Base-by-base conservation (phyloP, 1,140 invertebrate species). In the Drosophila pruinosa region DNA sequence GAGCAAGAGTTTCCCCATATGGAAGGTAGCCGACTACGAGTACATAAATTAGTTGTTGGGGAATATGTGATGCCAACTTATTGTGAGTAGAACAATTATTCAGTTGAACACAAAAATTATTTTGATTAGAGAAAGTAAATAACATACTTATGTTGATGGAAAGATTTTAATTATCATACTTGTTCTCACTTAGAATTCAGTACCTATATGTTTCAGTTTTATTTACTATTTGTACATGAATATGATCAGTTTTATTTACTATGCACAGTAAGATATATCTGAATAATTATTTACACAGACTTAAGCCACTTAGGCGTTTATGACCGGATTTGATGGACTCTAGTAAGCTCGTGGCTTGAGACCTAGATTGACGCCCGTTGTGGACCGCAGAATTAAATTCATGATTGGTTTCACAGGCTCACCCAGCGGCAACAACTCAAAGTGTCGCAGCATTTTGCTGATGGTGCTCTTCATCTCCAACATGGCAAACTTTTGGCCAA, bases 401-500 rank as follows among this genome's bases (percentile, higher is more conserved):
- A 89, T 50, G 1, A 82, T n/a, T 0, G 71, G 77, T 8, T 75
- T 5, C 0, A 91, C 80, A 4, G 80, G 69, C 7, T 68, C 31
- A 21, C 89, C 89, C 1, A 88, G 31, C 0, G 89, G 76, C 34
- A 90, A 28, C 17, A 92, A 10, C 64, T 92, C 91, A 41, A 79
- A 92, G n/a, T 91, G 81, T 6, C 92, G 71, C 1, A 92, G 15
- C 26, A 92, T 53, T 65, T 92, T 91, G 28, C 89, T 90, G 4
- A 92, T 34, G 0, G 89, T 82, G 43, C 85, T 92, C 90, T 97
- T 97, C 82, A 95, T 92, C 92, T 97, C 96, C 75, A 96, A 89
- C 91, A 95, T 92, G 0, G 96, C 96, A 90, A 97, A 97, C 89
- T 94, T 95, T 91, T 96, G 95, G 58, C 95, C 95, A 92, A 90